Evolutionary conservation across 2,113 vertebrate species (phyloP).

Genomic region (Mungos mungo): DNA sequence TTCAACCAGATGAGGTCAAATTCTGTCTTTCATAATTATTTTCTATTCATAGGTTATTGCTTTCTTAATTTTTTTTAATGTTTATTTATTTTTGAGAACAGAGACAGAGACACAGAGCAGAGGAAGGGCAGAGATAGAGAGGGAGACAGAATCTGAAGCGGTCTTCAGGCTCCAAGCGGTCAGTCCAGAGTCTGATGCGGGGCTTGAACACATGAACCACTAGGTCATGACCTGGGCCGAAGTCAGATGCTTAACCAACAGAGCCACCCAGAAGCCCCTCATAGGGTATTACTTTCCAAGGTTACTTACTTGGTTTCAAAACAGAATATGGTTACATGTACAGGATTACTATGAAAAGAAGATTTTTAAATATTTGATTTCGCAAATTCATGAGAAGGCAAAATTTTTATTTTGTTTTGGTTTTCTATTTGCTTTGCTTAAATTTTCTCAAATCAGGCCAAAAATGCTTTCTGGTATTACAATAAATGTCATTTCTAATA

Average conservation of each 20-base stretch:
- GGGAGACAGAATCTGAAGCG: too few relatives aligned
- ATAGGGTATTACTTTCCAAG: conserved; percentile 46
- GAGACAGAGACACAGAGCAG: too few relatives aligned
- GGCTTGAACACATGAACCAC: too few relatives aligned
- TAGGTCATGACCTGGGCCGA: too few relatives aligned
- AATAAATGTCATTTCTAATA: conserved; percentile 5
- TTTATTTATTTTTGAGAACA: too few relatives aligned
- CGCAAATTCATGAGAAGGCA: conserved; percentile 9
- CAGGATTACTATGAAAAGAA: conserved; percentile 49
- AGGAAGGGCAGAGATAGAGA: too few relatives aligned
- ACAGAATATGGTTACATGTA: background rate
- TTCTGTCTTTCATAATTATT: conserved; percentile 54
- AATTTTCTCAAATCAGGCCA: background rate
- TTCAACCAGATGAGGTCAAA: conserved; percentile 25
- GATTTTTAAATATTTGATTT: conserved; percentile 57
- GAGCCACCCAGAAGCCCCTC: background rate
- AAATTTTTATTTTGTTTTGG: background rate
- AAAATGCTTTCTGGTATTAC: conserved; percentile 1
- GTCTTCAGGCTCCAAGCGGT: too few relatives aligned
- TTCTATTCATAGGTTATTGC: conserved; percentile 31
- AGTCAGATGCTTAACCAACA: too few relatives aligned
- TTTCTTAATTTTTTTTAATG: background rate
- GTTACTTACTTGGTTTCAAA: conserved; percentile 46
- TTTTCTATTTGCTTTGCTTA: conserved; percentile 21
- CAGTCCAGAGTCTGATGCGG: too few relatives aligned